phyloP scores from a whole-genome alignment of 2,113 vertebrate genomes.

The Peromyscus maniculatus region DNA sequence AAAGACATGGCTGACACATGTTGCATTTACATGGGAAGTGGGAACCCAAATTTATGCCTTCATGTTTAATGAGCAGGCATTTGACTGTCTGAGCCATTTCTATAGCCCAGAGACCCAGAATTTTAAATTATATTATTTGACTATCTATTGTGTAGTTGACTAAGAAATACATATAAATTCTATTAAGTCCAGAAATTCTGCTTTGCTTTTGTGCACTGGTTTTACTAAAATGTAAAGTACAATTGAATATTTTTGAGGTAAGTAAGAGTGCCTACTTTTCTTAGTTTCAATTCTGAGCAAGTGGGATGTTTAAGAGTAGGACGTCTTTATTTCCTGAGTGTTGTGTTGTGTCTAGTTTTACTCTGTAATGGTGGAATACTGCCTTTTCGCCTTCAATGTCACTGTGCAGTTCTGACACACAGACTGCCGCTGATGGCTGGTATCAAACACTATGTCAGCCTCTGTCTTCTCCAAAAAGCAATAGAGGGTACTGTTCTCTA shows the following conservation, averaged over 20 bases:
- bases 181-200: neutral
- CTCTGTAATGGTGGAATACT: neutral
- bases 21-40: too few relatives aligned
- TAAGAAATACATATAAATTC: neutral
- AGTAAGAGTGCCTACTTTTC: neutral
- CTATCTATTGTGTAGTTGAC: neutral
- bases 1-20: neutral
- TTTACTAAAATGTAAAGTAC: neutral
- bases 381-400: neutral
- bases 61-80: too few relatives aligned
- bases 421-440: neutral
- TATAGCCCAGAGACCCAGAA: neutral
- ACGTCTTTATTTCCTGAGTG: neutral
- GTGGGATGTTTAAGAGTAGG: neutral
- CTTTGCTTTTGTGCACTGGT: neutral
- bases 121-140: neutral
- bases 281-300: neutral
- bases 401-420: neutral
- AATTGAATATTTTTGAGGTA: neutral
- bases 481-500: neutral
- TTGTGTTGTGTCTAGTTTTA: neutral
- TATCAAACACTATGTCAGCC: neutral
- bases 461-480: neutral
- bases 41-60: neutral
- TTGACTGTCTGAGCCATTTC: too few relatives aligned